Evolutionary conservation across 2,113 vertebrate genomes (phyloP).

Genomic region (Nesogale talazaci): DNA sequence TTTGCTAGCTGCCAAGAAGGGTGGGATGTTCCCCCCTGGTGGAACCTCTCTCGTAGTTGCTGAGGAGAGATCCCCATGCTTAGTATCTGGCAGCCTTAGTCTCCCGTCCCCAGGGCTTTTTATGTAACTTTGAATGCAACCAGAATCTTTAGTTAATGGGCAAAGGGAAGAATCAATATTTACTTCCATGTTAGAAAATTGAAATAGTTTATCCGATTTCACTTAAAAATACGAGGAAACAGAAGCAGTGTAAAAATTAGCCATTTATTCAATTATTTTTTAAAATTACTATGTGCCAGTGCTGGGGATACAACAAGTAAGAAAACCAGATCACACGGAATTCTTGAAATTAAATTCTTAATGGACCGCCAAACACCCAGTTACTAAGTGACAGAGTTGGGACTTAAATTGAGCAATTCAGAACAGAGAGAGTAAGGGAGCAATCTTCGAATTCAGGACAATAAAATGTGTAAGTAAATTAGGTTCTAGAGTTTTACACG

Average conservation of each 20-base stretch:
- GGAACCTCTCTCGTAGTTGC: too few relatives aligned
- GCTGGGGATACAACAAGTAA: background rate
- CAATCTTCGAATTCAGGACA: background rate
- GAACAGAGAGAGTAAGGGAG: background rate
- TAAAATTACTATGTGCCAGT: background rate
- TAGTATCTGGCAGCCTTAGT: too few relatives aligned
- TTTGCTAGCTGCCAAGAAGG: too few relatives aligned
- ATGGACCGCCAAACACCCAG: conserved; percentile 3
- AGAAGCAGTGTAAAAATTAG: background rate
- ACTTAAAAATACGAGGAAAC: background rate
- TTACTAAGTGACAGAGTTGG: background rate
- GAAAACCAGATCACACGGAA: background rate
- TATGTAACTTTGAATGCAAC: conserved; percentile 18
- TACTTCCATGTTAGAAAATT: background rate
- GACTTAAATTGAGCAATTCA: conserved; percentile 6
- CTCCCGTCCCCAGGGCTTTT: background rate
- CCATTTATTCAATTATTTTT: conserved; percentile 40
- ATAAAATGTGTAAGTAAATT: background rate
- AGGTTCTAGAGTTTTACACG: background rate
- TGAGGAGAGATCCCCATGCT: too few relatives aligned
- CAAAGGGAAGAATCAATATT: conserved; percentile 25
- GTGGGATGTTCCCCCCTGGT: too few relatives aligned
- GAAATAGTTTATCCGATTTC: conserved; percentile 26
- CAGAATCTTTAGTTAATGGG: conserved; percentile 24
- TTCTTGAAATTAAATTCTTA: conserved; percentile 21